Conservation (phyloP, 2,797 vertebrate species). For the Urosaurus nigricauda region DNA sequence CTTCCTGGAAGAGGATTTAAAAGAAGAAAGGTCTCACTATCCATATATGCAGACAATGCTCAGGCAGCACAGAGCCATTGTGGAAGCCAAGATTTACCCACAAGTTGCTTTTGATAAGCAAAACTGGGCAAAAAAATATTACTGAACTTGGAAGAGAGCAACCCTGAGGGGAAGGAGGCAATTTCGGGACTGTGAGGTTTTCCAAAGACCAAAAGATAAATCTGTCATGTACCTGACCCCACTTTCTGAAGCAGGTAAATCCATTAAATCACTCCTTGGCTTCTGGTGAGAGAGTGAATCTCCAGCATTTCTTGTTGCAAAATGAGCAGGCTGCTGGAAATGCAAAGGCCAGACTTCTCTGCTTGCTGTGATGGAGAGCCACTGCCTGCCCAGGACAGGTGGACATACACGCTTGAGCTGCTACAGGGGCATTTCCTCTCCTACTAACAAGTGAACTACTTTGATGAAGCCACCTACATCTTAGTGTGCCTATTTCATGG, state of each 20-base stretch:
- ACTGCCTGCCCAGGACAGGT: too few species aligned
- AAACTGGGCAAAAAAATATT: background rate
- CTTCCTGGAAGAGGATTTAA: constrained; percentile 81
- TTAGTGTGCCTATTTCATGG: background rate
- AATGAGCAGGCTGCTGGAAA: background rate
- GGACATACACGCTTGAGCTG: too few species aligned
- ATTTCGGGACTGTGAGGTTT: background rate
- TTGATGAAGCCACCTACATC: background rate
- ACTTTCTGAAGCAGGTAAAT: background rate
- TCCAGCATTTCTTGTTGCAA: background rate
- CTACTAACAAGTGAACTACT: background rate
- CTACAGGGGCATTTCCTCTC: too few species aligned
- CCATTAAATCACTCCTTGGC: background rate
- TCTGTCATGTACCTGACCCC: background rate
- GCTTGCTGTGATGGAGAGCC: background rate
- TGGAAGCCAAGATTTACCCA: background rate
- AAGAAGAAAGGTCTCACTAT: constrained; percentile 31
- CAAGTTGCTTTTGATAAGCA: background rate
- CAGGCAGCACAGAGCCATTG: constrained; percentile 38
- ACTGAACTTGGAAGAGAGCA: too few species aligned
- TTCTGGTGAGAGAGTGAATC: background rate
- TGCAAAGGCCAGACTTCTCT: background rate
- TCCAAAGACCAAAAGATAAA: background rate
- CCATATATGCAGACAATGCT: constrained; percentile 39
- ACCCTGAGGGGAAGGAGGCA: too few species aligned